A percentile compares a stretch with the other conserved stretches of the same genome.
Conservation (phyloP, 2,888 invertebrate species). For the Micoletzkya japonica region DNA sequence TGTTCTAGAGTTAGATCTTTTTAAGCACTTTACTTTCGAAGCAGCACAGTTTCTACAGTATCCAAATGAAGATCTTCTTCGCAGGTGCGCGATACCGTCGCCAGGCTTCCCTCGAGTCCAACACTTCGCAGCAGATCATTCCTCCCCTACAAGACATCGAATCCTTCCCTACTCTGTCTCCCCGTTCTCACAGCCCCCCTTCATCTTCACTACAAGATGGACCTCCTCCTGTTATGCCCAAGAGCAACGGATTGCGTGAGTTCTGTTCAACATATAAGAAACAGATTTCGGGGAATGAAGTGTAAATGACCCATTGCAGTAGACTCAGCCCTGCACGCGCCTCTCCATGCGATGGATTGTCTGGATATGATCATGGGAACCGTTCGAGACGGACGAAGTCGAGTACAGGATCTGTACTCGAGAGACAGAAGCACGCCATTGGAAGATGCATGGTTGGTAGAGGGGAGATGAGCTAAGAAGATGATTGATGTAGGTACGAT, state of each 20-base stretch:
- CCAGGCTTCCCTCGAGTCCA: background rate
- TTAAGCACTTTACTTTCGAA: background rate
- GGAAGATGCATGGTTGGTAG: conserved; percentile 47
- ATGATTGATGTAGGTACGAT: conserved; percentile 43
- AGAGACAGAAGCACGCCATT: conserved; percentile 59
- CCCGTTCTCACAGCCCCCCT: conserved; percentile 15
- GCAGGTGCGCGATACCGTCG: conserved; percentile 14
- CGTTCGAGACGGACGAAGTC: conserved; percentile 45
- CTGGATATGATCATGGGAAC: conserved; percentile 55
- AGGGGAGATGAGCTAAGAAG: background rate
- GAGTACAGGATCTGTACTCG: conserved; percentile 59
- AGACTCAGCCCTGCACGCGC: conserved; percentile 49
- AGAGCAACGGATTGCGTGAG: conserved; percentile 49
- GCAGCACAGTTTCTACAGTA: background rate
- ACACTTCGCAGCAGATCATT: background rate
- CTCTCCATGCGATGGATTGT: conserved; percentile 61
- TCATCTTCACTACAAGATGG: conserved; percentile 39
- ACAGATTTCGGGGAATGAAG: background rate
- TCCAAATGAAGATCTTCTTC: background rate
- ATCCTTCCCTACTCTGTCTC: conserved; percentile 13
- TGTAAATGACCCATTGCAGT: conserved; percentile 36
- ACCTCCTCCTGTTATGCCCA: conserved; percentile 44
- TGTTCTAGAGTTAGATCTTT: background rate
- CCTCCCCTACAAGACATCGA: conserved; percentile 2
- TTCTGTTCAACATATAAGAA: background rate